phyloP scores from a whole-genome alignment of 92 coral and sea anemone species.

The Porites divaricata region DNA sequence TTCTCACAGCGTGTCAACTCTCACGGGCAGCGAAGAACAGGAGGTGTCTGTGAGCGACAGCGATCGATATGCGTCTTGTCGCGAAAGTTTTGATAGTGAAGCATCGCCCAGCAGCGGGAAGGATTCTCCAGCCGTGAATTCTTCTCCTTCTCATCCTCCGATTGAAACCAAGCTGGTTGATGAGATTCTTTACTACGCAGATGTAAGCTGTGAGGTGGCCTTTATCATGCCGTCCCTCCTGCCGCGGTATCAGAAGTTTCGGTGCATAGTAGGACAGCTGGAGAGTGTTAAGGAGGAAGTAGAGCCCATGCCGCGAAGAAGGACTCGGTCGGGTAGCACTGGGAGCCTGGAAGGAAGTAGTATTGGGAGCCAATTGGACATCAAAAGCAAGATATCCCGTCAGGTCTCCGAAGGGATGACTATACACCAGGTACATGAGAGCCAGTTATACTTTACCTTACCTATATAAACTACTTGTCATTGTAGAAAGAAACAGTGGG shows the following conservation, averaged over 20 bases:
- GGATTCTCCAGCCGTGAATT: conserved; percentile 32
- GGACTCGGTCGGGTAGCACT: conserved; percentile 85
- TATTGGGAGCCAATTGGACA: conserved; percentile 69
- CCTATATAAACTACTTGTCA: no score
- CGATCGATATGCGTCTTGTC: conserved; percentile 38
- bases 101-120: conserved; percentile 45
- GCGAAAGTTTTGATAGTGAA: conserved; percentile 61
- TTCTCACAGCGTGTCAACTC: conserved; percentile 65
- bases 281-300: conserved; percentile 72
- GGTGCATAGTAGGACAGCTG: conserved; percentile 59
- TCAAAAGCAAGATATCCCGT: conserved; percentile 58
- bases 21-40: conserved; percentile 68
- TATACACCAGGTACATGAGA: conserved; percentile 43
- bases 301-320: conserved; percentile 38
- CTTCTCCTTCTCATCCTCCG: conserved; percentile 19
- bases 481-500: no score
- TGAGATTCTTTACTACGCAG: conserved; percentile 91
- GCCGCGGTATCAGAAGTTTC: conserved; percentile 81
- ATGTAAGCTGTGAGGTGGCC: conserved; percentile 92
- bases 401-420: conserved; percentile 79
- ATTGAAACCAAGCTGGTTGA: conserved; percentile 57
- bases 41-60: conserved; percentile 52
- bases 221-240: conserved; percentile 91
- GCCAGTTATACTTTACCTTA: no score
- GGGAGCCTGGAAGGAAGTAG: conserved; percentile 75